phyloP scores from a whole-genome alignment of 2,888 invertebrate species.

The Cheilosia soror region DNA sequence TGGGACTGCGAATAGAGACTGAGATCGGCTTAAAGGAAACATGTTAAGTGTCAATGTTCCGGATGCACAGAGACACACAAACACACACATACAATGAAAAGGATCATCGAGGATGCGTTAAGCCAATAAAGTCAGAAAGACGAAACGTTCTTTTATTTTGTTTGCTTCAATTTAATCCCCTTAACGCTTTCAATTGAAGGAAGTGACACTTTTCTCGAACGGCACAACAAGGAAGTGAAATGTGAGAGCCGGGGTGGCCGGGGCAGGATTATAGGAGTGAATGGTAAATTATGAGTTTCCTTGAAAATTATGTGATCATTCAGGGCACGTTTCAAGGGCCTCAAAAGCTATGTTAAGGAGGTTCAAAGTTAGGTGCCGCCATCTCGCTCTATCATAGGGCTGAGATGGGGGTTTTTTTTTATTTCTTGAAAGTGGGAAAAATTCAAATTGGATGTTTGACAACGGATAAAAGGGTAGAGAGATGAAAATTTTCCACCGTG shows the following conservation, averaged over 20 bases:
- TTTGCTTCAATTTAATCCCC: slow-evolving; percentile 67
- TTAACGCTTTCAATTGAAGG: slow-evolving; percentile 67
- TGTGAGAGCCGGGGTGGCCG: not conserved
- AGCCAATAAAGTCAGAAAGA: slow-evolving; percentile 62
- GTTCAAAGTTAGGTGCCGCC: slow-evolving; percentile 3
- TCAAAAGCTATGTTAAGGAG: slow-evolving; percentile 44
- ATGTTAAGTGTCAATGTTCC: slow-evolving; percentile 63
- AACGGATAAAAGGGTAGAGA: slow-evolving; percentile 62
- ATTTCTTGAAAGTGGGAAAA: slow-evolving; percentile 4
- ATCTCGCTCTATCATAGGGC: not conserved
- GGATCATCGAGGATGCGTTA: slow-evolving; percentile 67
- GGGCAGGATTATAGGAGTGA: not conserved
- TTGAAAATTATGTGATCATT: slow-evolving; percentile 69
- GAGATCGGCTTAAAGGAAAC: slow-evolving; percentile 54
- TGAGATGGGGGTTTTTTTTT: too few species aligned
- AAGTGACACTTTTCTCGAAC: slow-evolving; percentile 63
- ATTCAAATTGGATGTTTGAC: slow-evolving; percentile 60
- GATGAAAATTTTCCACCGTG: slow-evolving; percentile 58
- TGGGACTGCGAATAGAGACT: not conserved
- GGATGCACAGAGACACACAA: slow-evolving; percentile 40
- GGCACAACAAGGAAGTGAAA: not conserved
- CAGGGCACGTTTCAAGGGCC: slow-evolving; percentile 68
- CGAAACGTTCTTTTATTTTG: slow-evolving; percentile 10
- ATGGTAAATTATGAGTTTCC: slow-evolving; percentile 63
- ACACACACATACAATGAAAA: slow-evolving; percentile 31